phyloP scores from a whole-genome alignment of 2,113 vertebrate species.

The Herpailurus yagouaroundi region DNA sequence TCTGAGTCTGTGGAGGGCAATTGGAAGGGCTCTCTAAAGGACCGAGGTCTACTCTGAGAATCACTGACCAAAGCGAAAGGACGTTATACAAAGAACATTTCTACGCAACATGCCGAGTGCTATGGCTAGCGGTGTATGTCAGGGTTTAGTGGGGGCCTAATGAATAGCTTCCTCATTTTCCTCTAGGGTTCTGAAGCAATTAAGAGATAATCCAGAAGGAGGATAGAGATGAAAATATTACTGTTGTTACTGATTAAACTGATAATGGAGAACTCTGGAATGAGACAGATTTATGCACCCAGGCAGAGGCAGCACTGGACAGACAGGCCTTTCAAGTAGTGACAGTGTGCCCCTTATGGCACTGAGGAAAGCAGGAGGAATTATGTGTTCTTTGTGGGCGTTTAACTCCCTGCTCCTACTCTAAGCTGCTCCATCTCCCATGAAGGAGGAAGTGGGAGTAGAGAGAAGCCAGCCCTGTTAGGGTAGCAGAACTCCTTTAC shows the following conservation, averaged over 20 bases:
- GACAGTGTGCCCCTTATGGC: neutral
- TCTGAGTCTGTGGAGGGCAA: neutral
- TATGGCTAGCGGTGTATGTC: neutral
- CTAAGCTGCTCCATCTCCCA: neutral
- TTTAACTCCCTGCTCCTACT: neutral
- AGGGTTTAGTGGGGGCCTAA: neutral
- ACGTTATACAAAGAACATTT: neutral
- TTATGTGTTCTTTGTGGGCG: neutral
- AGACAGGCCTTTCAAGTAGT: neutral
- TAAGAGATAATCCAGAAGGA: neutral
- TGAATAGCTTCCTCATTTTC: neutral
- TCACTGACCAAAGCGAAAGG: neutral
- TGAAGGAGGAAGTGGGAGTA: neutral
- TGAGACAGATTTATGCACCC: neutral
- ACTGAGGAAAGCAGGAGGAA: neutral
- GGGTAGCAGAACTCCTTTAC: neutral
- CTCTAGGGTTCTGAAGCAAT: neutral
- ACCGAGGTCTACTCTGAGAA: neutral
- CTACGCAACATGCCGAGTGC: neutral
- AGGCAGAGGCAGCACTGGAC: neutral
- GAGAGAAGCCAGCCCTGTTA: neutral
- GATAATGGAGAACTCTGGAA: neutral
- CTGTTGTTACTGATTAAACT: neutral
- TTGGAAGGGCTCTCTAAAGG: neutral
- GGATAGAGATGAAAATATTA: neutral